Base-by-base conservation (phyloP, 2,113 vertebrate genomes). In the Baryphthengus martii region DNA sequence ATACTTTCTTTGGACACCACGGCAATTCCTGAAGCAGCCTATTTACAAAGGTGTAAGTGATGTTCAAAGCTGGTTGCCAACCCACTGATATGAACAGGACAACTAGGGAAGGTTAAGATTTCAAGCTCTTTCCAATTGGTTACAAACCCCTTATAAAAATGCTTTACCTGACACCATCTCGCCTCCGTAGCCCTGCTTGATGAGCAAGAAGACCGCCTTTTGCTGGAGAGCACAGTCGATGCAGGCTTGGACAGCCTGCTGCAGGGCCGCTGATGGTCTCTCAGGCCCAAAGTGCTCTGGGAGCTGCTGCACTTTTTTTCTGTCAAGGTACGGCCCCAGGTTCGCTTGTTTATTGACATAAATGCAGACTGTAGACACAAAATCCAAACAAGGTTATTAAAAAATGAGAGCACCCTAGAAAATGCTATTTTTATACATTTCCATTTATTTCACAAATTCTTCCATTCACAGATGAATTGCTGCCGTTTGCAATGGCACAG, bases 181-280 rank as follows among this genome's bases (percentile, higher is more conserved):
- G 3, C 98, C 98, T 26, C 99, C 99, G 0, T 99, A 99, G 96
- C 99, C 99, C 93, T 99, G 99, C 40, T 98, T 99, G 98, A 99
- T 98, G 89, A 99, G 98, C 1, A 99, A 99, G 97, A 99, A 99
- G 91, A 99, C 99, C 0, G 97, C 98, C 97, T 99, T 99, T 89
- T 99, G 99, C 97, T 99, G 99, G 95, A 98, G 99, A 3, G 99
- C 99, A 4, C 99, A 99, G 98, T 99, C 98, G 7, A 99, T 99
- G 97, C 99, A 99, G 10, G 99, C 99, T 77, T 99, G 99, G 11
- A 99, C 99, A 0, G 99, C 99, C 90, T 99, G 99, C 97, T 99
- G 99, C 88, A 99, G 98, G 61, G 99, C 99, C 0, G 98, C 97
- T 0, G 99, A 98, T 0, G 99, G 99, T 49, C 98, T 90, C 97